Evolutionary conservation across 2,113 vertebrate species (phyloP).

Genomic region (Tyrannus savana): DNA sequence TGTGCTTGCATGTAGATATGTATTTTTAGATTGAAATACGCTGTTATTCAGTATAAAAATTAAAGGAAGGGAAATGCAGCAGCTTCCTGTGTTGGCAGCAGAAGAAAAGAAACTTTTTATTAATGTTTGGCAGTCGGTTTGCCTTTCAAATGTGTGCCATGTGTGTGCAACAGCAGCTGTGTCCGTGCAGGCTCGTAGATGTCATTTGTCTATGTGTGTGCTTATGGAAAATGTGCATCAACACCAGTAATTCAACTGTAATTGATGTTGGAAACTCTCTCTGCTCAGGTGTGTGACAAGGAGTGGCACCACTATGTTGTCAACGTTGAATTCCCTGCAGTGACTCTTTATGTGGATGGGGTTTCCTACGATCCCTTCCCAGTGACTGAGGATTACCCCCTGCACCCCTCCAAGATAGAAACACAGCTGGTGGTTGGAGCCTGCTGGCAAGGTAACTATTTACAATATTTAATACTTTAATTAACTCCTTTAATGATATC

Average conservation of each 20-base stretch:
- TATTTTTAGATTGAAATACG: not conserved
- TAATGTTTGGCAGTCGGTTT: not conserved
- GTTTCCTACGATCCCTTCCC: slow-evolving; percentile 90
- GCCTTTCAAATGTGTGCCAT: not conserved
- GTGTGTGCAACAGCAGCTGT: not conserved
- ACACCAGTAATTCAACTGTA: not conserved
- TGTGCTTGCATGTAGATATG: not conserved
- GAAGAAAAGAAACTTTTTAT: not conserved
- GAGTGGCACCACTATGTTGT: slow-evolving; percentile 98
- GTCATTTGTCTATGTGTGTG: not conserved
- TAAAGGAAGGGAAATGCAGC: not conserved
- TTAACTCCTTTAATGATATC: not conserved
- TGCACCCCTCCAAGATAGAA: slow-evolving; percentile 88
- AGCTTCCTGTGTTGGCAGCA: not conserved
- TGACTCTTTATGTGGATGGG: slow-evolving; percentile 90
- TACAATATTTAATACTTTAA: not conserved
- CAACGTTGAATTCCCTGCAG: slow-evolving; percentile 87
- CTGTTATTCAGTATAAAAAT: not conserved
- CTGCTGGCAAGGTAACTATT: slow-evolving; percentile 93
- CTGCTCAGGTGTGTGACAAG: slow-evolving; percentile 89
- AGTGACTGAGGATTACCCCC: slow-evolving; percentile 93
- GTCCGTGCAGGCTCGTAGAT: not conserved
- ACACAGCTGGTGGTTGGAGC: slow-evolving; percentile 94
- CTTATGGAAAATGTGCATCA: not conserved
- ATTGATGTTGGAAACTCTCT: not conserved